These are phyloP conservation scores for Pitta sordida DNA, from an alignment of 2,113 vertebrate species.

Conservation along the genomic window DNA sequence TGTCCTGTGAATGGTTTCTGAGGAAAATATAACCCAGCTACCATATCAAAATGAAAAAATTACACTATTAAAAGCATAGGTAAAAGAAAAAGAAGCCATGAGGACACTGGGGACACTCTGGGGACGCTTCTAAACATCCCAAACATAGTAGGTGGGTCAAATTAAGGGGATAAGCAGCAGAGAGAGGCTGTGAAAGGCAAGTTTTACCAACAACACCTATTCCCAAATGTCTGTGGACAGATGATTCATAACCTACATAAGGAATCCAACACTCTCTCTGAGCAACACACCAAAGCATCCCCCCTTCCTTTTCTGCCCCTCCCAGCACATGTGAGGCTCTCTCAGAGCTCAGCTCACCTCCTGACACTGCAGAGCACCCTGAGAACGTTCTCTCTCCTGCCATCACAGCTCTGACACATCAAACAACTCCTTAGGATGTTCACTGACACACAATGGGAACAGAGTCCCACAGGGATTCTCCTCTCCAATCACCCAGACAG, in stretches of 20 bases:
- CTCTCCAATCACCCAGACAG: neutral
- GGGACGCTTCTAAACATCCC: neutral
- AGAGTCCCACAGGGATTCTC: neutral
- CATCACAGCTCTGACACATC: neutral
- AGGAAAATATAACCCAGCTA: slow-evolving; percentile 15
- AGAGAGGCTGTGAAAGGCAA: neutral
- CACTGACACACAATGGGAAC: neutral
- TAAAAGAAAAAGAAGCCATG: neutral
- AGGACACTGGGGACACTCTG: neutral
- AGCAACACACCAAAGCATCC: neutral
- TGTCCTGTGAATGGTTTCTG: slow-evolving; percentile 43
- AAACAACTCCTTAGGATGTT: neutral
- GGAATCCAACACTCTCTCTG: neutral
- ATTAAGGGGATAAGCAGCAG: neutral
- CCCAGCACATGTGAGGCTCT: neutral
- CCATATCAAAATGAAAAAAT: neutral
- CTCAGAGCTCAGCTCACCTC: neutral
- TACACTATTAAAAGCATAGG: neutral
- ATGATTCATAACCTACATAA: neutral
- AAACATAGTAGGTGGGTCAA: neutral
- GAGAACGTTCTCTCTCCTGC: neutral
- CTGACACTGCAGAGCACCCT: neutral
- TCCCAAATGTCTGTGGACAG: neutral
- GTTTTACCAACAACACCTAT: neutral
- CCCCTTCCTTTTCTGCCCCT: neutral